Evolutionary conservation across 2,888 invertebrate species (phyloP).

Genomic region (Eristalis pertinax): DNA sequence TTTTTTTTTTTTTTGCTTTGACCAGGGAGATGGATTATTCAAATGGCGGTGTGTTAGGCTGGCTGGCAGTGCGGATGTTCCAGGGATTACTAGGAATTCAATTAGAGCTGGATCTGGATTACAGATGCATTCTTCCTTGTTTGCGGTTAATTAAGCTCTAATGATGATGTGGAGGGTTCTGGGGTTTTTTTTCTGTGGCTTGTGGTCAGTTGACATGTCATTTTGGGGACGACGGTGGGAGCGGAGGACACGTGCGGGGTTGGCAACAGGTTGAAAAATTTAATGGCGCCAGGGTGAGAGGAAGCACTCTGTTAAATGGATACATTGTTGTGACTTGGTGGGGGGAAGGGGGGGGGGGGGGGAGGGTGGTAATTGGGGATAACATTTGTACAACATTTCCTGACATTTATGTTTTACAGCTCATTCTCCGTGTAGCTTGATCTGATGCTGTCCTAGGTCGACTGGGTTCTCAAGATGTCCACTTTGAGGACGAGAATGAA

Average conservation of each 20-base stretch:
- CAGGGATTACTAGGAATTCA: conserved; percentile 32
- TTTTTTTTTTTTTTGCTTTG: background rate
- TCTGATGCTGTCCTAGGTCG: too few relatives aligned
- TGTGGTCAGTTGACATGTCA: background rate
- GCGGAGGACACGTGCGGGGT: background rate
- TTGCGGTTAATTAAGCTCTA: conserved; percentile 21
- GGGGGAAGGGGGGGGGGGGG: too few relatives aligned
- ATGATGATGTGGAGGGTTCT: background rate
- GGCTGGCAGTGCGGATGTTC: background rate
- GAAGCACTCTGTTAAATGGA: background rate
- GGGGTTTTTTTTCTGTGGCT: background rate
- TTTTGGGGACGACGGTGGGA: background rate
- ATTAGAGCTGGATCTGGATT: conserved; percentile 37
- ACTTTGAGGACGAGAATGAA: too few relatives aligned
- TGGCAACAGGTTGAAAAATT: background rate
- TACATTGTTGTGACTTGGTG: too few relatives aligned
- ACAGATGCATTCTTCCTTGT: conserved; percentile 22
- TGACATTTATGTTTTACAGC: too few relatives aligned
- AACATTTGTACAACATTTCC: too few relatives aligned
- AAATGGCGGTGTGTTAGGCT: background rate
- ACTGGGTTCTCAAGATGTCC: too few relatives aligned
- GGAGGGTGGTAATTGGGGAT: too few relatives aligned
- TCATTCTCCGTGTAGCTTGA: too few relatives aligned
- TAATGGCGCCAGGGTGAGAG: background rate
- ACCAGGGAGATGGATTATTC: conserved; percentile 19